Evolutionary conservation across 2,113 vertebrate genomes (phyloP).

Genomic region (Rhabdomys dilectus): DNA sequence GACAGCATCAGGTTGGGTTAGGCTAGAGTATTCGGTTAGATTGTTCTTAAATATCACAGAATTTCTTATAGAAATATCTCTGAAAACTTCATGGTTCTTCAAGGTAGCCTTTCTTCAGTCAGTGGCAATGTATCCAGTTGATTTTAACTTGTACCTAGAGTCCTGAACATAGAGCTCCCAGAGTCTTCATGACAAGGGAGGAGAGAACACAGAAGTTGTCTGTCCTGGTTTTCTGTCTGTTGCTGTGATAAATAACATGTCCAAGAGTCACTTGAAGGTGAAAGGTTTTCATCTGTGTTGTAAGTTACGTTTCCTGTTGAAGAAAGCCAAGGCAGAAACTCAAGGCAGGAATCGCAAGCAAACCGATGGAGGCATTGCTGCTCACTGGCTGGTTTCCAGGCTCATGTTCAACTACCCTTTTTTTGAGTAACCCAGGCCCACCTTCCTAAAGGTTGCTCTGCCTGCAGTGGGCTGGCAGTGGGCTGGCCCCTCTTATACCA

Average conservation of each 20-base stretch:
- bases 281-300: neutral
- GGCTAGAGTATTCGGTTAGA: neutral
- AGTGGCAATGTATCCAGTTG: neutral
- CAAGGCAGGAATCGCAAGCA: neutral
- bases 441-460: neutral
- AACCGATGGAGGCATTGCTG: neutral
- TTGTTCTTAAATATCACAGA: neutral
- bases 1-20: neutral
- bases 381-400: neutral
- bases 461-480: neutral
- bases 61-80: neutral
- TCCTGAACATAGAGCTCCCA: neutral
- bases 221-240: neutral
- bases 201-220: neutral
- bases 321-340: neutral
- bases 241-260: neutral
- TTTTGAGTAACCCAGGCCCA: neutral
- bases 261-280: no score
- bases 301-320: neutral
- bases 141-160: neutral
- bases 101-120: neutral
- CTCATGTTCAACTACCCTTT: neutral
- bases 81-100: neutral
- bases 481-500: neutral
- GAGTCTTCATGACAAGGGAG: neutral